These are phyloP conservation scores for Trogon surrucura DNA, from an alignment of 2,113 vertebrate species.

Conservation along the genomic window DNA sequence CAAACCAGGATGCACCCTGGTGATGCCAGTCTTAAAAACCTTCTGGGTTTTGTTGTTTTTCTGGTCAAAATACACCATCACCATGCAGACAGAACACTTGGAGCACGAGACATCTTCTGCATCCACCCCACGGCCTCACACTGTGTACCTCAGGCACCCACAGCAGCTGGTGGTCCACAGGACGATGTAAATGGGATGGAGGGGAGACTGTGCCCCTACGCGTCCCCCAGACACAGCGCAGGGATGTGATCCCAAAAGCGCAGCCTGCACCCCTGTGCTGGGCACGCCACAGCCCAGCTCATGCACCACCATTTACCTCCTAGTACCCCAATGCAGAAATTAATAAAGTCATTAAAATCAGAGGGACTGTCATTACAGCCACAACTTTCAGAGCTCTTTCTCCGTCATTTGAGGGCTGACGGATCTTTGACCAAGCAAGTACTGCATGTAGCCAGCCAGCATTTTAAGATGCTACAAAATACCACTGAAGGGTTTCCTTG, in stretches of 20 bases:
- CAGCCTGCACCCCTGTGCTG: too few relatives aligned
- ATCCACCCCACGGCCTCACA: rapidly evolving
- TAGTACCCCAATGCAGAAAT: background rate
- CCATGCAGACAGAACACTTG: background rate
- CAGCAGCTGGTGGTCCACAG: background rate
- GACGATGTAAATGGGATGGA: rapidly evolving
- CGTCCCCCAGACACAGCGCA: rapidly evolving
- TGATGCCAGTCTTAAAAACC: background rate
- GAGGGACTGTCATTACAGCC: background rate
- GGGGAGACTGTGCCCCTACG: background rate
- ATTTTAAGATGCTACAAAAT: background rate
- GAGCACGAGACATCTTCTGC: rapidly evolving
- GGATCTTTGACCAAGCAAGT: background rate
- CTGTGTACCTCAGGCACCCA: rapidly evolving
- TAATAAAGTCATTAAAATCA: background rate
- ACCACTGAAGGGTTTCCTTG: background rate
- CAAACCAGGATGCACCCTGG: background rate
- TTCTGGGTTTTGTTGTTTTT: background rate
- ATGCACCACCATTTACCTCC: background rate
- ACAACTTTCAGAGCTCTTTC: background rate
- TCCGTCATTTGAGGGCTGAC: background rate
- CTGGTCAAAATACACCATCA: background rate
- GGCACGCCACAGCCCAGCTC: background rate
- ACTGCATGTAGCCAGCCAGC: background rate
- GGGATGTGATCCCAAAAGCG: background rate